Percentiles rank a stretch among this genome's conserved stretches.
Evolutionary conservation across 2,888 invertebrate species (phyloP).

Genomic region (Petrophora chlorosata): DNA sequence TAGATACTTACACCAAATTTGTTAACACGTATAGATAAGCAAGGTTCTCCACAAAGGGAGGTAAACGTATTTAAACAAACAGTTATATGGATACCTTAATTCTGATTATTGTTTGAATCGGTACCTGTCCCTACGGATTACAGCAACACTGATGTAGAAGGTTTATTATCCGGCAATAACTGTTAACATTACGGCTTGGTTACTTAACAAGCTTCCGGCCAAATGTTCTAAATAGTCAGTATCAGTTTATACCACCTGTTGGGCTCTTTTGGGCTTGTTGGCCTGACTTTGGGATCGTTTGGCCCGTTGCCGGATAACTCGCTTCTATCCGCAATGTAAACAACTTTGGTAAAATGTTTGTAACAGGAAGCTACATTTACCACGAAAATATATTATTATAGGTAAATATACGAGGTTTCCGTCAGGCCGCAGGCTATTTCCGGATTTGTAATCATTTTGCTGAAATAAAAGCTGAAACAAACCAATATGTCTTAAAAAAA

Average conservation of each 20-base stretch:
- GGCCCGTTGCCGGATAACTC: conserved; percentile 21
- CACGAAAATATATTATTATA: too few species aligned
- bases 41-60: background rate
- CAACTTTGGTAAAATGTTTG: conserved; percentile 9
- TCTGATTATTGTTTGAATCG: background rate
- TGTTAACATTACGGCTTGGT: conserved; percentile 10
- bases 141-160: background rate
- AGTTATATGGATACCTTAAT: background rate
- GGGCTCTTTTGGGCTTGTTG: conserved; percentile 6
- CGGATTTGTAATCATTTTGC: too few species aligned
- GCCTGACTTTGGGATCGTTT: conserved; percentile 25
- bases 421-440: too few species aligned
- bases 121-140: background rate
- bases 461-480: too few species aligned
- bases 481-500: too few species aligned
- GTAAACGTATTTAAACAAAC: background rate
- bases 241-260: conserved; percentile 25
- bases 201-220: conserved; percentile 14
- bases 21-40: too few species aligned
- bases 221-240: conserved; percentile 7
- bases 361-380: too few species aligned
- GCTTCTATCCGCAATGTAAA: conserved; percentile 7
- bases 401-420: too few species aligned
- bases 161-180: conserved; percentile 1
- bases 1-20: too few species aligned